Conservation (phyloP, 2,888 invertebrate genomes). For the Sarcophaga carnaria region DNA sequence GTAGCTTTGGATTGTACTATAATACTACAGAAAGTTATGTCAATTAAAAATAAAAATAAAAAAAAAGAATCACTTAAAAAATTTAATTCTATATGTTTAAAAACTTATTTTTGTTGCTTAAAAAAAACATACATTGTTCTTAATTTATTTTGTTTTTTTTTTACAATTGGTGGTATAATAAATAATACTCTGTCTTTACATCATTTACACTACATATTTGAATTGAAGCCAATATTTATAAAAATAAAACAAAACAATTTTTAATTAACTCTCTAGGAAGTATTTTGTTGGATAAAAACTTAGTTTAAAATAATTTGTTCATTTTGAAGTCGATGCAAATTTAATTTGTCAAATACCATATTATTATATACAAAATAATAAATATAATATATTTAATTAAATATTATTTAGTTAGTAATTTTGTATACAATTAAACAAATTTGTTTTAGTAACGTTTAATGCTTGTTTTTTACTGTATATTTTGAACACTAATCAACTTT, state of each 20-base stretch:
- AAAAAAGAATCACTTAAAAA: background rate
- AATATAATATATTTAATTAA: constrained; percentile 29
- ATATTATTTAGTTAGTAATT: constrained; percentile 51
- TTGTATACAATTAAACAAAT: constrained; percentile 34
- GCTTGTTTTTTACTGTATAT: background rate
- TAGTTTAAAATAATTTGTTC: constrained; percentile 55
- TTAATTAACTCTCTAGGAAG: constrained; percentile 59
- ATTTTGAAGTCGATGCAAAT: constrained; percentile 31
- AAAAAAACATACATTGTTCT: constrained; percentile 31
- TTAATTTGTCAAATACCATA: constrained; percentile 10
- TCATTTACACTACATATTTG: background rate
- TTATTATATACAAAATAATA: constrained; percentile 6
- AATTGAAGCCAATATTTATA: constrained; percentile 23
- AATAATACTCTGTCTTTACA: constrained; percentile 28
- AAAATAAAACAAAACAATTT: constrained; percentile 1
- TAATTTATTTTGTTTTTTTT: constrained; percentile 35
- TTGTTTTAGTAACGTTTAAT: constrained; percentile 40
- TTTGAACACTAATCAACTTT: constrained; percentile 44
- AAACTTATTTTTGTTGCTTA: constrained; percentile 13
- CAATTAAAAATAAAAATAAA: constrained; percentile 1
- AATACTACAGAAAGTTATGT: constrained; percentile 35
- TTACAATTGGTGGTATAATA: background rate
- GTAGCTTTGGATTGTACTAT: constrained; percentile 53
- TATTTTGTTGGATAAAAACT: constrained; percentile 57
- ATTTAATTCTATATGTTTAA: background rate